phyloP scores from a whole-genome alignment of 1,140 invertebrate species.

The Ostrea edulis region DNA sequence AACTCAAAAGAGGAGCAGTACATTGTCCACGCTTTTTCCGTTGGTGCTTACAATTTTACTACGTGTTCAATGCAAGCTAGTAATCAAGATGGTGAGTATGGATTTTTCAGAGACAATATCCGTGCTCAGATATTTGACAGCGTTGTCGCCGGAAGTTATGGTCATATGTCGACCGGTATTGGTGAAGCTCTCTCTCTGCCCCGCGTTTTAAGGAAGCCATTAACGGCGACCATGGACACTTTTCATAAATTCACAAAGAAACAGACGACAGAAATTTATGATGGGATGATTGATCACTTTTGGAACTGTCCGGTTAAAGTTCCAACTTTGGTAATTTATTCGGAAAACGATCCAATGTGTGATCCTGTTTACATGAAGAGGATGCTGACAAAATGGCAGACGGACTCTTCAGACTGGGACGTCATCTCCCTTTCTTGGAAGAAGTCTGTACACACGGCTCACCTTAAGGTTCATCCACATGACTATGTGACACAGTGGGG shows the following conservation, averaged over 20 bases:
- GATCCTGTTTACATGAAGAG: slow-evolving; percentile 45
- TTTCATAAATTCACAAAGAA: slow-evolving; percentile 58
- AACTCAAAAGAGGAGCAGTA: slow-evolving; percentile 43
- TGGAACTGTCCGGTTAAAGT: slow-evolving; percentile 53
- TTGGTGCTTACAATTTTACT: slow-evolving; percentile 65
- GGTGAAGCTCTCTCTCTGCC: slow-evolving; percentile 49
- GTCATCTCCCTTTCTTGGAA: slow-evolving; percentile 54
- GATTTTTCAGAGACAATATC: slow-evolving; percentile 54
- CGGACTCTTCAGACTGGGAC: slow-evolving; percentile 45
- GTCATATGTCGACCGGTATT: slow-evolving; percentile 62
- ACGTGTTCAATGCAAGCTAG: slow-evolving; percentile 46
- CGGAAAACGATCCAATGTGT: slow-evolving; percentile 64
- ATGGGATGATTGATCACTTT: slow-evolving; percentile 56
- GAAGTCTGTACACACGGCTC: slow-evolving; percentile 63
- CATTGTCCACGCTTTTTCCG: slow-evolving; percentile 64
- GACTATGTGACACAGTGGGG: slow-evolving; percentile 58
- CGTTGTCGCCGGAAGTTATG: slow-evolving; percentile 61
- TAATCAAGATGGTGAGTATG: slow-evolving; percentile 33
- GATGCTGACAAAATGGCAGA: slow-evolving; percentile 53
- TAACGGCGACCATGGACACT: slow-evolving; percentile 45
- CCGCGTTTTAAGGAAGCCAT: slow-evolving; percentile 35
- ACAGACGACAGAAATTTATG: slow-evolving; percentile 56
- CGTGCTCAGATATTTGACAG: slow-evolving; percentile 67
- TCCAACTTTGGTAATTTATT: slow-evolving; percentile 60
- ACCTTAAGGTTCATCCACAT: slow-evolving; percentile 57